phyloP scores from a whole-genome alignment of 2,888 invertebrate species.

The Clivina fossor region DNA sequence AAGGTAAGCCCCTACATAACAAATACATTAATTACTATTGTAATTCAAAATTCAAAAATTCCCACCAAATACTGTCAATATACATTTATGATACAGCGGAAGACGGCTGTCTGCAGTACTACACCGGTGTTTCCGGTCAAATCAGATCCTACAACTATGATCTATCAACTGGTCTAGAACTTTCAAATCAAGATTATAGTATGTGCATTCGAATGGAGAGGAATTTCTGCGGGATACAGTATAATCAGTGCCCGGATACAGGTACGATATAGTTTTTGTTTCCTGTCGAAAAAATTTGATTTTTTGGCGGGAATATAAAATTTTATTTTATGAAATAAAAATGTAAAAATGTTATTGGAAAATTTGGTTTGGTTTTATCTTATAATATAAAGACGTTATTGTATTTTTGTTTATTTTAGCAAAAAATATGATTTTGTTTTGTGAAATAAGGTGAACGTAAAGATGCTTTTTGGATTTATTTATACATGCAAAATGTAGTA shows the following conservation, averaged over 20 bases:
- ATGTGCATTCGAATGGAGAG: slow-evolving; percentile 81
- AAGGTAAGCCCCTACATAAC: slow-evolving; percentile 60
- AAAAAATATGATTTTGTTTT: too few relatives aligned
- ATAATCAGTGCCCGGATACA: slow-evolving; percentile 71
- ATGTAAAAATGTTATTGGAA: too few relatives aligned
- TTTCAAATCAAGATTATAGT: slow-evolving; percentile 88
- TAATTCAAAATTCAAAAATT: not conserved
- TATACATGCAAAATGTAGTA: not conserved
- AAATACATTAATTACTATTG: not conserved
- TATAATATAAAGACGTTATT: too few relatives aligned
- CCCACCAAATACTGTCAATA: not conserved
- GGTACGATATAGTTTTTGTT: slow-evolving; percentile 57
- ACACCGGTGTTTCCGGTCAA: slow-evolving; percentile 77
- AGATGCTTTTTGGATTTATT: not conserved
- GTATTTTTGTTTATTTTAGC: too few relatives aligned
- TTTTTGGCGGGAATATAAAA: too few relatives aligned
- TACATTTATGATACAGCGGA: slow-evolving; percentile 57
- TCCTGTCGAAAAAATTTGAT: too few relatives aligned
- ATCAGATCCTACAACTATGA: slow-evolving; percentile 85
- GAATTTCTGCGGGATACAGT: slow-evolving; percentile 86
- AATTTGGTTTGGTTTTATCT: too few relatives aligned
- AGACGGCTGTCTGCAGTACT: slow-evolving; percentile 78
- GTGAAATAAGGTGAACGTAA: too few relatives aligned
- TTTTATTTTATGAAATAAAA: too few relatives aligned
- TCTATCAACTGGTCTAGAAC: slow-evolving; percentile 69